Evolutionary conservation across 2,113 vertebrate genomes (phyloP).

Genomic region (Antennarius striatus): DNA sequence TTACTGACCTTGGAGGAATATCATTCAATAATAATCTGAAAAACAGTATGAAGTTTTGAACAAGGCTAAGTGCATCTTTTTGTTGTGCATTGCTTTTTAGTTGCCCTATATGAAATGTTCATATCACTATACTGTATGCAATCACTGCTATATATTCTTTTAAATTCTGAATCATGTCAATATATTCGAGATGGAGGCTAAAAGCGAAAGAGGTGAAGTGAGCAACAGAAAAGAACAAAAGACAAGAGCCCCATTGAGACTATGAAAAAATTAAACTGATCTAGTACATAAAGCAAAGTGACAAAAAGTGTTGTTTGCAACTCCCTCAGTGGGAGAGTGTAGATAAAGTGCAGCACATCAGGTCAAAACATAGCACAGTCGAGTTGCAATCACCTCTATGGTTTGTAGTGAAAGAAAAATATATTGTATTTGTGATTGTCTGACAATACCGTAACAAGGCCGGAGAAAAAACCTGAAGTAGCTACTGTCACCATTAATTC

Average conservation of each 20-base stretch:
- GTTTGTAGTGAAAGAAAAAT: constrained; percentile 18
- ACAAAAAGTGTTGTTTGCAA: constrained; percentile 40
- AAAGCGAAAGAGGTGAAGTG: not conserved
- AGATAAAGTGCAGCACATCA: constrained; percentile 30
- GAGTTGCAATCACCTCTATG: not conserved
- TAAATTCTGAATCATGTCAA: constrained; percentile 1
- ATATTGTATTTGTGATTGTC: not conserved
- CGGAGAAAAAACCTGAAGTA: not conserved
- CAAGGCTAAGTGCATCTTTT: too few relatives aligned
- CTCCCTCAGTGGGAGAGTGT: constrained; percentile 13
- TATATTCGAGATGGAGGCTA: not conserved
- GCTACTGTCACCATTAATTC: constrained; percentile 25
- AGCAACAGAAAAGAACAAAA: constrained; percentile 39
- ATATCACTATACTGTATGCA: not conserved
- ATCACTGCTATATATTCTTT: not conserved
- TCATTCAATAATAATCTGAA: too few relatives aligned
- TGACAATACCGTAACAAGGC: constrained; percentile 4
- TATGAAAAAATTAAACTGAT: constrained; percentile 32
- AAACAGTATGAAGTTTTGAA: too few relatives aligned
- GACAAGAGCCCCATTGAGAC: constrained; percentile 18
- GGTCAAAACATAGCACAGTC: constrained; percentile 37
- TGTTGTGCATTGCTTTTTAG: not conserved
- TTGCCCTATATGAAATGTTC: not conserved
- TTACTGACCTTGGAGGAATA: not conserved
- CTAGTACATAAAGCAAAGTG: constrained; percentile 34